Evolutionary conservation across 2,113 vertebrate species (phyloP).

Genomic region (Tupaia chinensis): DNA sequence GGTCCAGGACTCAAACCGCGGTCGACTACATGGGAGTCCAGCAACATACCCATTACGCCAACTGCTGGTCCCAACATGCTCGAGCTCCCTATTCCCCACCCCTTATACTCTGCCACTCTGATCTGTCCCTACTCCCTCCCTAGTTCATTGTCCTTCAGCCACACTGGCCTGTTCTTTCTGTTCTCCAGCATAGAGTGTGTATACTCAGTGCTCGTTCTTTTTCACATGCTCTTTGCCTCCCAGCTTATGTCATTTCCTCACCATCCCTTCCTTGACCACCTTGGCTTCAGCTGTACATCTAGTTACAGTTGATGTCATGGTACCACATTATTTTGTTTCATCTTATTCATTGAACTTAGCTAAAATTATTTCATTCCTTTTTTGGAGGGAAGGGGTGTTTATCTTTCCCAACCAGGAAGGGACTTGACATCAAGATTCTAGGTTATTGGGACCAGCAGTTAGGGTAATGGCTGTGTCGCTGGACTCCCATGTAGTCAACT

Average conservation of each 20-base stretch:
- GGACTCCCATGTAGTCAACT: too few relatives aligned
- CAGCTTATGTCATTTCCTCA: neutral
- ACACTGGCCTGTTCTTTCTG: neutral
- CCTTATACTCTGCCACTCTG: neutral
- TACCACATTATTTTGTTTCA: neutral
- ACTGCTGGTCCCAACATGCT: too few relatives aligned
- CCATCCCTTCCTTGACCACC: neutral
- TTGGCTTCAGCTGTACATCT: neutral
- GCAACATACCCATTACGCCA: too few relatives aligned
- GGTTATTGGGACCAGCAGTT: neutral
- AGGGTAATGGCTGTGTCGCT: too few relatives aligned
- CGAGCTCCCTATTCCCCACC: rapidly evolving
- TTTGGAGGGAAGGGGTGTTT: neutral
- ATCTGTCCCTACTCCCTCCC: neutral
- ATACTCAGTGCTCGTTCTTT: neutral
- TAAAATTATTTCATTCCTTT: neutral
- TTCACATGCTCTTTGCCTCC: neutral
- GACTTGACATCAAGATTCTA: neutral
- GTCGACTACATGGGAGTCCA: too few relatives aligned
- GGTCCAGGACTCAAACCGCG: too few relatives aligned
- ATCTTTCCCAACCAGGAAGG: neutral
- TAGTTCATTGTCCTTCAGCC: neutral
- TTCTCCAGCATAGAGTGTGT: neutral
- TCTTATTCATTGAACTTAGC: neutral
- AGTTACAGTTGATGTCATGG: neutral